Percentiles rank a stretch among this genome's conserved stretches.
Conservation (phyloP, 2,888 invertebrate species). For the Exephanes ischioxanthus region DNA sequence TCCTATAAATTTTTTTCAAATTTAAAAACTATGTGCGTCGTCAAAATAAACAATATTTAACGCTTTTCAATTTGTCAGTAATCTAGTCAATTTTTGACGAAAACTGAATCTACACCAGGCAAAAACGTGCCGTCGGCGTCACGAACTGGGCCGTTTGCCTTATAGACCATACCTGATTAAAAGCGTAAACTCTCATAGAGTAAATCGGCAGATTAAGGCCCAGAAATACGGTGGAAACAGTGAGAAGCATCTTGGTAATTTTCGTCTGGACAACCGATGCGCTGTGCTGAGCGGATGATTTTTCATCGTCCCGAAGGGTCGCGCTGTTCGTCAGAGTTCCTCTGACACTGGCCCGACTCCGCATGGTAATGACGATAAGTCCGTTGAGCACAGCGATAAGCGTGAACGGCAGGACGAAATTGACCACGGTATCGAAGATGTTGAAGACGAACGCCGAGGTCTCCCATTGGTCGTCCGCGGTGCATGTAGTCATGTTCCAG, state of each 20-base stretch:
- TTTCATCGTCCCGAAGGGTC: conserved; percentile 62
- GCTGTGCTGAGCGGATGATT: conserved; percentile 54
- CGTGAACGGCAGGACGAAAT: conserved; percentile 90
- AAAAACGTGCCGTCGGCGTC: too few relatives aligned
- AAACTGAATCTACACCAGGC: too few relatives aligned
- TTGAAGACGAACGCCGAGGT: conserved; percentile 89
- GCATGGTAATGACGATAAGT: conserved; percentile 90
- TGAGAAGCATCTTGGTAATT: conserved; percentile 93
- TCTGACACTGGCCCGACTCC: conserved; percentile 86
- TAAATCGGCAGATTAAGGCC: conserved; percentile 92
- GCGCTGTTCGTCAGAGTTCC: conserved; percentile 78
- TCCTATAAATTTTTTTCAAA: too few relatives aligned
- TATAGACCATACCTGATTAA: conserved; percentile 85
- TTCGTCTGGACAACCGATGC: conserved; percentile 87
- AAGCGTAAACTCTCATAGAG: conserved; percentile 89
- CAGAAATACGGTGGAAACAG: conserved; percentile 93
- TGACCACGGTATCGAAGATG: conserved; percentile 89
- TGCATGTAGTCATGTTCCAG: conserved; percentile 85
- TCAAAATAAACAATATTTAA: too few relatives aligned
- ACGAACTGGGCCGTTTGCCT: too few relatives aligned
- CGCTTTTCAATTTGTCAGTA: too few relatives aligned
- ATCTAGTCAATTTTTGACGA: too few relatives aligned
- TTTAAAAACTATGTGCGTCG: too few relatives aligned
- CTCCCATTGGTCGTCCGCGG: conserved; percentile 86
- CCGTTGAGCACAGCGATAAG: conserved; percentile 90